These are phyloP conservation scores for Montipora cactus DNA, from an alignment of 64 coral and sea anemone genomes.

Conservation along the genomic window DNA sequence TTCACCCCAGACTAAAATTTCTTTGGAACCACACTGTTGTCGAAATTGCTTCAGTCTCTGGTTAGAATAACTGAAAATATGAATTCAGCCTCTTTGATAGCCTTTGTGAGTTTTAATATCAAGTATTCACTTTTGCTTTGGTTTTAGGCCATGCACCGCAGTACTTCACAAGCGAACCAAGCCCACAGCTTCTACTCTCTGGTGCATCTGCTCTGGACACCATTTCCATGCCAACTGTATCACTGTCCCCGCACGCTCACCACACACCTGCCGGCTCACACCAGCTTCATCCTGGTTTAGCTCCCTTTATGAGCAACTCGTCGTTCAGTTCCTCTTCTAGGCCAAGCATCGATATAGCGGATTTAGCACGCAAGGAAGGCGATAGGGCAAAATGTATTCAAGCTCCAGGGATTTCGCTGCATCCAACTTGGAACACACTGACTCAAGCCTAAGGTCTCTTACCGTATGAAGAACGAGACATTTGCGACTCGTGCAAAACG, in stretches of 20 bases:
- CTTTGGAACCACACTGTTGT: no score
- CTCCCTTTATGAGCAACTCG: neutral
- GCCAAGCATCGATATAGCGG: constrained; percentile 24
- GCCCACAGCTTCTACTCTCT: constrained; percentile 38
- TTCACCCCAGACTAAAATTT: no score
- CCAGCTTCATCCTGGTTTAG: constrained; percentile 12
- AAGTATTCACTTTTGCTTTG: neutral
- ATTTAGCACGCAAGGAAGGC: neutral
- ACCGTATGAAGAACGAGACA: neutral
- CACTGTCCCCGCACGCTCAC: constrained; percentile 15
- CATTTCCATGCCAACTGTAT: constrained; percentile 33
- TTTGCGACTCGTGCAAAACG: no score
- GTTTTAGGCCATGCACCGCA: constrained; percentile 1
- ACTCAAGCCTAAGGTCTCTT: constrained; percentile 21
- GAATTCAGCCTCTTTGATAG: no score
- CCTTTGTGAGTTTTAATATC: neutral
- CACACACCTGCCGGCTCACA: constrained; percentile 27
- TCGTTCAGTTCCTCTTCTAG: neutral
- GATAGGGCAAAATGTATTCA: constrained; percentile 59
- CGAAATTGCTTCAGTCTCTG: no score
- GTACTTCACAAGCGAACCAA: constrained; percentile 55
- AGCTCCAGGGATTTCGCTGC: constrained; percentile 31
- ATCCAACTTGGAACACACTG: constrained; percentile 36
- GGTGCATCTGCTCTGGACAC: constrained; percentile 42
- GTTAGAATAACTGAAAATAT: no score